Percentiles rank a stretch among this genome's conserved stretches.
Evolutionary conservation across 1,140 invertebrate genomes (phyloP).

Genomic region (Lasioglossum baleicum): DNA sequence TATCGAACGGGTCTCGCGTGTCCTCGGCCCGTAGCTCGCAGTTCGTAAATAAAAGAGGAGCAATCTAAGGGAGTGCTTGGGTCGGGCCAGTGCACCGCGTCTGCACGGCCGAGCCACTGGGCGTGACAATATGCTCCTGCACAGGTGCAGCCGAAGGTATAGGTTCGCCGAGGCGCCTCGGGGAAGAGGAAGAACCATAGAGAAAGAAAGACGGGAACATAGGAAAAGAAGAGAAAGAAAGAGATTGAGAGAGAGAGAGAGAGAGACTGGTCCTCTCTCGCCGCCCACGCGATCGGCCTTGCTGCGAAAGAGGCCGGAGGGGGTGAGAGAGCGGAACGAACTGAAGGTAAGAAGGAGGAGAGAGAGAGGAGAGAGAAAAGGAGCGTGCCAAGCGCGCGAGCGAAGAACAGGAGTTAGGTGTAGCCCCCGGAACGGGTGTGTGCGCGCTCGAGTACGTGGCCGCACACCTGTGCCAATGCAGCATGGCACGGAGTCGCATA

Average conservation of each 20-base stretch:
- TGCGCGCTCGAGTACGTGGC: conserved; percentile 46
- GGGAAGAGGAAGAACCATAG: conserved; percentile 11
- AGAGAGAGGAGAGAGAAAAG: background rate
- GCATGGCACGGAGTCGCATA: conserved; percentile 72
- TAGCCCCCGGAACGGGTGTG: conserved; percentile 40
- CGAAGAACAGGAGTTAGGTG: conserved; percentile 41
- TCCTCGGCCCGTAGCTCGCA: background rate
- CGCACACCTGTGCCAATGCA: conserved; percentile 70
- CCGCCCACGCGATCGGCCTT: conserved; percentile 64
- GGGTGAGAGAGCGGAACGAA: conserved; percentile 16
- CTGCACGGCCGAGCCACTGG: conserved; percentile 54
- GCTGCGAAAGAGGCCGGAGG: conserved; percentile 32
- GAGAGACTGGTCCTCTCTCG: conserved; percentile 27
- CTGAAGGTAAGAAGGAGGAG: background rate
- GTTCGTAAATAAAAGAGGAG: conserved; percentile 36
- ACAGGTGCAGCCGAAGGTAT: conserved; percentile 58
- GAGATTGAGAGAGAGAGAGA: conserved; percentile 5
- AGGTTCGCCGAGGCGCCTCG: conserved; percentile 49
- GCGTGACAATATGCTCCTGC: conserved; percentile 67
- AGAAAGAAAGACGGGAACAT: background rate
- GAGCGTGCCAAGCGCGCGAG: conserved; percentile 26
- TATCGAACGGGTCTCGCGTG: conserved; percentile 1
- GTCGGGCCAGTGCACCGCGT: conserved; percentile 27
- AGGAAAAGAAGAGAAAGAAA: conserved; percentile 28
- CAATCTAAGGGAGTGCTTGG: conserved; percentile 9